Conservation (phyloP, 2,113 vertebrate species). For the Mesocricetus auratus region DNA sequence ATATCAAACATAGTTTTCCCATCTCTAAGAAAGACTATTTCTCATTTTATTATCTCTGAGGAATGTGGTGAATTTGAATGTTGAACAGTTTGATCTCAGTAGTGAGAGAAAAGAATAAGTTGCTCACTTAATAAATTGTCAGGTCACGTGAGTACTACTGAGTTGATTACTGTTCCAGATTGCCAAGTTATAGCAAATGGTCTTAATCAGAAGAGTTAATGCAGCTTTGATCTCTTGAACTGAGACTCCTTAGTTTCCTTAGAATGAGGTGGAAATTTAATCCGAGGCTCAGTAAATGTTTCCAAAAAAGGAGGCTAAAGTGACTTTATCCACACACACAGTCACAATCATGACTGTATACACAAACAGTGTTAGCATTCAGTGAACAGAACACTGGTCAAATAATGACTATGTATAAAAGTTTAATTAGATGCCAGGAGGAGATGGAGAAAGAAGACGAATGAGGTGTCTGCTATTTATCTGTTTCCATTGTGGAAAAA, state of each 20-base stretch:
- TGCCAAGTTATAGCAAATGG: slow-evolving; percentile 71
- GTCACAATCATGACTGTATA: neutral
- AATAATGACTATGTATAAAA: neutral
- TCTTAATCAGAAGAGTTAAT: slow-evolving; percentile 74
- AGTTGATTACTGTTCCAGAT: slow-evolving; percentile 76
- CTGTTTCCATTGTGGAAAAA: neutral
- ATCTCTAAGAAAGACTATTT: slow-evolving; percentile 51
- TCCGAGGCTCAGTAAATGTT: slow-evolving; percentile 50
- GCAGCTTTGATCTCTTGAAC: slow-evolving; percentile 77
- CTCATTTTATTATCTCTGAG: slow-evolving; percentile 60
- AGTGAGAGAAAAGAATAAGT: slow-evolving; percentile 76
- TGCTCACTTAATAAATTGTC: slow-evolving; percentile 79
- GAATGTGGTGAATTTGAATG: slow-evolving; percentile 70
- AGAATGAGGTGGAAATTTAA: slow-evolving; percentile 69
- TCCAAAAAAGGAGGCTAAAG: slow-evolving; percentile 1
- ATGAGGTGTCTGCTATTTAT: neutral
- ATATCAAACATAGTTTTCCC: slow-evolving; percentile 38
- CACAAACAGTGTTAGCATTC: neutral
- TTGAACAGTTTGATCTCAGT: slow-evolving; percentile 68
- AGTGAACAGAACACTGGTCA: neutral
- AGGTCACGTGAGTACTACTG: slow-evolving; percentile 78
- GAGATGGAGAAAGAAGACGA: neutral
- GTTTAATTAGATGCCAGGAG: neutral
- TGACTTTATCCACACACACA: neutral
- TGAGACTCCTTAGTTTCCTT: slow-evolving; percentile 57